phyloP scores from a whole-genome alignment of 2,888 invertebrate genomes.

The Drosophila neotestacea region DNA sequence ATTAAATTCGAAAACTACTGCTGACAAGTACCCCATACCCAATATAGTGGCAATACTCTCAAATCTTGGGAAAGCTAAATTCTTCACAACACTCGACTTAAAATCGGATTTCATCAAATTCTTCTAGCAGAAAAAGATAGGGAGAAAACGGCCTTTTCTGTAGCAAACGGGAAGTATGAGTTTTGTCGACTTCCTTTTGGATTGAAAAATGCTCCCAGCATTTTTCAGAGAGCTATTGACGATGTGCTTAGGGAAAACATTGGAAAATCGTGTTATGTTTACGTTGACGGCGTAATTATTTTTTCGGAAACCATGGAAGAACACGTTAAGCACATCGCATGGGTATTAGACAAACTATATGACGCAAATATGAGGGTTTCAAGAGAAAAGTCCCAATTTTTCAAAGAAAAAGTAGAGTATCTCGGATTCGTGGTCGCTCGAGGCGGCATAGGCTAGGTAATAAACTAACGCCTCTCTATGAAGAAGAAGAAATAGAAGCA shows the following conservation, averaged over 20 bases:
- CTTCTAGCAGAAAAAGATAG: too few relatives aligned
- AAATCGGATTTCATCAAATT: too few relatives aligned
- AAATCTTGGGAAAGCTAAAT: too few relatives aligned
- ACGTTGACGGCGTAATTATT: slow-evolving; percentile 23
- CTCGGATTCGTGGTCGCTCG: neutral
- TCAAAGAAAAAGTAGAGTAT: slow-evolving; percentile 7
- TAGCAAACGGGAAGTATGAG: slow-evolving; percentile 16
- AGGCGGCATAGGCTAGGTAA: too few relatives aligned
- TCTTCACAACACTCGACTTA: too few relatives aligned
- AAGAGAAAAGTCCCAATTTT: slow-evolving; percentile 8
- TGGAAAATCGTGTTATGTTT: slow-evolving; percentile 18
- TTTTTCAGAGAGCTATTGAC: slow-evolving; percentile 27
- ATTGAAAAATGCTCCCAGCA: slow-evolving; percentile 18
- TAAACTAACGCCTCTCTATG: too few relatives aligned
- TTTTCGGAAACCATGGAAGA: slow-evolving; percentile 15
- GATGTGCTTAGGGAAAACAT: slow-evolving; percentile 20
- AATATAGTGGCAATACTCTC: too few relatives aligned
- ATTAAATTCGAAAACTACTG: too few relatives aligned
- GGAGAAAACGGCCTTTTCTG: too few relatives aligned
- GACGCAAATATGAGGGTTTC: slow-evolving; percentile 4
- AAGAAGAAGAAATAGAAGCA: too few relatives aligned
- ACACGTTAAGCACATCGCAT: slow-evolving; percentile 11
- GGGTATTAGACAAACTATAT: neutral
- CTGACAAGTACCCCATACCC: too few relatives aligned
- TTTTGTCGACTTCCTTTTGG: slow-evolving; percentile 19